Percentiles rank a stretch among this genome's conserved stretches.
Conservation (phyloP, 92 coral and sea anemone genomes). For the Parazoanthus atlanticus region DNA sequence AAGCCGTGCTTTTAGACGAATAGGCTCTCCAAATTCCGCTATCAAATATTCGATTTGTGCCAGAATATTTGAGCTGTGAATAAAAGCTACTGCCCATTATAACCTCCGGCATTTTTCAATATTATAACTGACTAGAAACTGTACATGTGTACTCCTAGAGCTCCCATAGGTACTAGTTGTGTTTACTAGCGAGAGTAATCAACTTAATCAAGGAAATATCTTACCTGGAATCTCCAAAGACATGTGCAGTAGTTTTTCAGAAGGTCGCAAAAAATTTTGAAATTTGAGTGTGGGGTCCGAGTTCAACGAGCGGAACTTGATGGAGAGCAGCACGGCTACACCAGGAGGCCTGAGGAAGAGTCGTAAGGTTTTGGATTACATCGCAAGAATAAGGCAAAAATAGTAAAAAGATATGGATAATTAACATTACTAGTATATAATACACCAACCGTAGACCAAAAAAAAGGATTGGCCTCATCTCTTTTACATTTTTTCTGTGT, state of each 20-base stretch:
- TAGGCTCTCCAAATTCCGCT: neutral
- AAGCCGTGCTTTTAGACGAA: neutral
- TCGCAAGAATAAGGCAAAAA: neutral
- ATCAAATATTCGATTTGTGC: neutral
- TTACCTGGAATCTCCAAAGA: slow-evolving; percentile 81
- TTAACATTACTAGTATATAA: too few species aligned
- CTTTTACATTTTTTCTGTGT: too few species aligned
- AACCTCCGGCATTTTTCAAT: too few species aligned
- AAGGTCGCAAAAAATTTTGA: slow-evolving; percentile 72
- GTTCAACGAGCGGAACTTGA: slow-evolving; percentile 73
- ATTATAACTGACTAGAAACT: too few species aligned
- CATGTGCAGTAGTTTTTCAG: slow-evolving; percentile 72
- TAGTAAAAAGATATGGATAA: too few species aligned
- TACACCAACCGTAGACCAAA: too few species aligned
- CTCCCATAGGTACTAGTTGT: neutral
- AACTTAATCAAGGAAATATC: neutral
- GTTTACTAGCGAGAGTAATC: neutral
- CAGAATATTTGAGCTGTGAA: neutral
- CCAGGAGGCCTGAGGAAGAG: slow-evolving; percentile 75
- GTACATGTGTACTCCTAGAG: neutral
- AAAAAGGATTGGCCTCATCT: too few species aligned
- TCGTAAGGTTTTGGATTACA: neutral
- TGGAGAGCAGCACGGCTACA: slow-evolving; percentile 59
- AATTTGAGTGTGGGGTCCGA: slow-evolving; percentile 83
- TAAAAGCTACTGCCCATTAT: neutral